Evolutionary conservation across 2,113 vertebrate genomes (phyloP).

Genomic region (Amia ocellicauda): DNA sequence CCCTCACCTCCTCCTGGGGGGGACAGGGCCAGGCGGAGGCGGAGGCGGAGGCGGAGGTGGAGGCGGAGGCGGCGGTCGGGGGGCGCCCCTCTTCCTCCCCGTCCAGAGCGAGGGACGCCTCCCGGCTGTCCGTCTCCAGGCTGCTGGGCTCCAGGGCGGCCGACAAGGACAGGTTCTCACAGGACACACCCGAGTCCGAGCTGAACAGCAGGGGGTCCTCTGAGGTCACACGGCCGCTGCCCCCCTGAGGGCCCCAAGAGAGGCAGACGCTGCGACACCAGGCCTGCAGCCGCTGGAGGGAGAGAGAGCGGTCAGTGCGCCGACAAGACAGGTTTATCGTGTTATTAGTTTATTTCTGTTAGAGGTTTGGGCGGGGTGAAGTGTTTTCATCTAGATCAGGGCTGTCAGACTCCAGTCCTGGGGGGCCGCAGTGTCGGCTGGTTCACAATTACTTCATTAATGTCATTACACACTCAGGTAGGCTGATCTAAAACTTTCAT

Average conservation of each 20-base stretch:
- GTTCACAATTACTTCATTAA: too few species aligned
- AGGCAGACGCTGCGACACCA: slow-evolving; percentile 46
- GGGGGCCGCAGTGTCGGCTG: too few species aligned
- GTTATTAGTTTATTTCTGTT: too few species aligned
- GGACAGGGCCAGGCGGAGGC: too few species aligned
- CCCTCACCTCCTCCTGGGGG: too few species aligned
- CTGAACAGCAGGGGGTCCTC: slow-evolving; percentile 48
- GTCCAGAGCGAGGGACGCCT: slow-evolving; percentile 34
- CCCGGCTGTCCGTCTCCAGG: slow-evolving; percentile 40
- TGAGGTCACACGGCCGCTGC: slow-evolving; percentile 15
- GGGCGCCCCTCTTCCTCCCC: slow-evolving; percentile 46
- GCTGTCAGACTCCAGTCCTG: too few species aligned
- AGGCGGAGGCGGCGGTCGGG: slow-evolving; percentile 6
- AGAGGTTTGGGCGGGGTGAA: too few species aligned
- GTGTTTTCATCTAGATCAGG: too few species aligned
- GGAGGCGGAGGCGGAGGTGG: fast-evolving
- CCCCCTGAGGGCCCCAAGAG: slow-evolving; percentile 33
- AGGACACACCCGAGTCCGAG: slow-evolving; percentile 54
- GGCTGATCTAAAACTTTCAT: too few species aligned
- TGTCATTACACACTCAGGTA: too few species aligned
- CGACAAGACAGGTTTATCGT: too few species aligned
- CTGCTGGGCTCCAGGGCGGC: slow-evolving; percentile 50
- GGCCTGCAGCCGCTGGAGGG: slow-evolving; percentile 45
- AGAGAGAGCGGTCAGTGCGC: too few species aligned
- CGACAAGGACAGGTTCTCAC: slow-evolving; percentile 48